Evolutionary conservation across 2,113 vertebrate species (phyloP).

Genomic region (Petroica traversi): DNA sequence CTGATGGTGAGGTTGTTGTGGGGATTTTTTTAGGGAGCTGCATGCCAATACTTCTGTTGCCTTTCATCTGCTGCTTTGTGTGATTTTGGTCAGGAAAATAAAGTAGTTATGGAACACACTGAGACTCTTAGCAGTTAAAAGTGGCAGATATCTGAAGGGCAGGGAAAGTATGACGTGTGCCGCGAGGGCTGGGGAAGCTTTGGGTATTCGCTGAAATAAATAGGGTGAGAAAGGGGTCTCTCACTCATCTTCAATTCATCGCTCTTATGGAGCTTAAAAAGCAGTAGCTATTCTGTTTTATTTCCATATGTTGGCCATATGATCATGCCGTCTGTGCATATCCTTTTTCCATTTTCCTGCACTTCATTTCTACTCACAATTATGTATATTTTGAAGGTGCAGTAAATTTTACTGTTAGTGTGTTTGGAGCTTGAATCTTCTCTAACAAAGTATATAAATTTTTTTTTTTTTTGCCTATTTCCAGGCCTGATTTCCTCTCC

Average conservation of each 20-base stretch:
- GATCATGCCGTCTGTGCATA: neutral
- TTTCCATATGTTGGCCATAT: constrained; percentile 30
- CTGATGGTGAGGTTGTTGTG: neutral
- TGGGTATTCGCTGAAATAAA: neutral
- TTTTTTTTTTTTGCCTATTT: neutral
- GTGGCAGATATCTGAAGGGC: neutral
- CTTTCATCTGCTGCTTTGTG: neutral
- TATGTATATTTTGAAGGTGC: neutral
- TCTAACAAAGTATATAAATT: neutral
- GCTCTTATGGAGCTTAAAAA: neutral
- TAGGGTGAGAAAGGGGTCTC: neutral
- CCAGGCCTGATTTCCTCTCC: neutral
- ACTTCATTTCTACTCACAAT: neutral
- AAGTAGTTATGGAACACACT: neutral
- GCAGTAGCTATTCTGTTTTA: neutral
- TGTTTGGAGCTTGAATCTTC: neutral
- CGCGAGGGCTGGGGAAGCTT: neutral
- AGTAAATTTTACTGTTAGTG: neutral
- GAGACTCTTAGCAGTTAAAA: neutral
- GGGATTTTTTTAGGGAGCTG: neutral
- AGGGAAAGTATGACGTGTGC: fast-evolving
- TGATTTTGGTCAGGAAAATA: neutral
- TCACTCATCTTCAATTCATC: neutral
- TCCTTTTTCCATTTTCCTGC: neutral
- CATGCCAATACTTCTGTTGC: neutral